Percentiles rank a stretch among this genome's conserved stretches.
Conservation (phyloP, 2,113 vertebrate genomes). For the Phrynosoma blainvillii region DNA sequence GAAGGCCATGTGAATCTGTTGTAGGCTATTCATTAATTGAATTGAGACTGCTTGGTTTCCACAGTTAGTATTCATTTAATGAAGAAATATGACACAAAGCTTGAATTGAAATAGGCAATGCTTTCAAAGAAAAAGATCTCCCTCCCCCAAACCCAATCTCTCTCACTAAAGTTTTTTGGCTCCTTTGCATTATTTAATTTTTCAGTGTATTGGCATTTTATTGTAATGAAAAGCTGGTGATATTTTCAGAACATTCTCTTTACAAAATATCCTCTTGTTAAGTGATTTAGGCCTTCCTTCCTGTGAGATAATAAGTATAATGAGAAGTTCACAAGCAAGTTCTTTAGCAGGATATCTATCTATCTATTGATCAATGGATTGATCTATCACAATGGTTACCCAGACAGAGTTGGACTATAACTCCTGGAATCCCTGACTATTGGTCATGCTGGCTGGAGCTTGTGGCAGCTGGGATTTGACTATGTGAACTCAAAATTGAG, state of each 20-base stretch:
- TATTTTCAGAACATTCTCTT: slow-evolving; percentile 59
- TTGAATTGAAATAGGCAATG: slow-evolving; percentile 59
- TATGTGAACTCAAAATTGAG: no score
- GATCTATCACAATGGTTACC: neutral
- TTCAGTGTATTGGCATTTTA: slow-evolving; percentile 58
- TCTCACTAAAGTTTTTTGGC: slow-evolving; percentile 60
- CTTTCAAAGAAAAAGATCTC: slow-evolving; percentile 25
- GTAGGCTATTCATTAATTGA: slow-evolving; percentile 29
- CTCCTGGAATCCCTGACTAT: no score
- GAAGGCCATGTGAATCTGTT: neutral
- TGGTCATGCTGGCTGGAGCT: no score
- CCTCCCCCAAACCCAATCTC: slow-evolving; percentile 44
- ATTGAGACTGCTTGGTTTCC: slow-evolving; percentile 19
- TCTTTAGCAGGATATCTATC: neutral
- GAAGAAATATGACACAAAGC: slow-evolving; percentile 48
- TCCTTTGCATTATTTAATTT: slow-evolving; percentile 40
- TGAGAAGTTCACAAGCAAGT: slow-evolving; percentile 17
- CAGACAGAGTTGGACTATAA: no score
- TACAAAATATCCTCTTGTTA: slow-evolving; percentile 36
- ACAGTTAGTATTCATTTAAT: slow-evolving; percentile 51
- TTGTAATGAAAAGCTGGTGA: slow-evolving; percentile 54
- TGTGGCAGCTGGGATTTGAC: no score
- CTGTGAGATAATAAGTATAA: slow-evolving; percentile 18
- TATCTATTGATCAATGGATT: neutral
- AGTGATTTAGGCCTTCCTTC: slow-evolving; percentile 51